Evolutionary conservation across 1,140 invertebrate genomes (phyloP).

Genomic region (Stegodyphus dumicola): DNA sequence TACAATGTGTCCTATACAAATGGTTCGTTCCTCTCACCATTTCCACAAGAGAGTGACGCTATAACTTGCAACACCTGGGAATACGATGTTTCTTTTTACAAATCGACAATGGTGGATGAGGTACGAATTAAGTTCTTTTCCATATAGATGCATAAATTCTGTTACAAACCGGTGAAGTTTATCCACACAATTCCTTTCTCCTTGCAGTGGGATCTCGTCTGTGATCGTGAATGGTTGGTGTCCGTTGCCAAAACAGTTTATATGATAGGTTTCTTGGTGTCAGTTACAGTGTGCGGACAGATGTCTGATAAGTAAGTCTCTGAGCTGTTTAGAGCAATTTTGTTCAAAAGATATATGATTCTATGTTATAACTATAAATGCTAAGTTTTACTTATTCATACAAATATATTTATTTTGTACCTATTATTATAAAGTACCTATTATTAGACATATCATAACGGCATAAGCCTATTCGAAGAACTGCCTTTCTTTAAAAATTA

Average conservation of each 20-base stretch:
- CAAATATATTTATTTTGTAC: too few relatives aligned
- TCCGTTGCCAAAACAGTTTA: conserved; percentile 81
- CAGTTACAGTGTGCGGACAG: conserved; percentile 82
- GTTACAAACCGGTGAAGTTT: not conserved
- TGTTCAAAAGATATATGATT: too few relatives aligned
- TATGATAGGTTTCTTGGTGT: conserved; percentile 84
- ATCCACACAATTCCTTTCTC: not conserved
- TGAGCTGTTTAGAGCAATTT: conserved; percentile 68
- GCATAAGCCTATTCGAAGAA: too few relatives aligned
- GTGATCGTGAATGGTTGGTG: conserved; percentile 75
- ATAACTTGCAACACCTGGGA: conserved; percentile 55
- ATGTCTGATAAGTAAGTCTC: conserved; percentile 76
- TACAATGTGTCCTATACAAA: not conserved
- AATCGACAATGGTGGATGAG: conserved; percentile 63
- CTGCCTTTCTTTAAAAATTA: too few relatives aligned
- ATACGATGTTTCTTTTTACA: conserved; percentile 62
- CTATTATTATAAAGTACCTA: too few relatives aligned
- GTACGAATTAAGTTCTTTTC: conserved; percentile 15
- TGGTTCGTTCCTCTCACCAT: not conserved
- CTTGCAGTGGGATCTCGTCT: conserved; percentile 79
- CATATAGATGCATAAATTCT: not conserved
- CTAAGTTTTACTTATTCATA: too few relatives aligned
- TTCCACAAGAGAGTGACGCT: not conserved
- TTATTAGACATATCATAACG: too few relatives aligned
- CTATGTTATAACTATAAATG: too few relatives aligned